Conservation (phyloP, 2,888 invertebrate species). For the Strigamia maritima region DNA sequence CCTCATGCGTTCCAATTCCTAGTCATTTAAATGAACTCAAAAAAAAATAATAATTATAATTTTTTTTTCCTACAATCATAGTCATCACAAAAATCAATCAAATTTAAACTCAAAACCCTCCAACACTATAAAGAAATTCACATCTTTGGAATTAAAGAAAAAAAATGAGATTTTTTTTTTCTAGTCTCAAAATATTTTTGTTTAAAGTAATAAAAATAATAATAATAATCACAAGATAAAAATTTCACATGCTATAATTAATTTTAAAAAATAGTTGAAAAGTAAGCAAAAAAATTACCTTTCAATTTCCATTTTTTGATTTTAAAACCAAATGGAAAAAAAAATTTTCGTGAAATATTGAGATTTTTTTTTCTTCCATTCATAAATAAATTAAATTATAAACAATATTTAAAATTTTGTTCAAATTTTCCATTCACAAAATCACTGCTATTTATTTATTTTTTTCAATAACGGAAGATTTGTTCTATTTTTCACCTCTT, state of each 20-base stretch:
- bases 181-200: background rate
- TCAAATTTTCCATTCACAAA: constrained; percentile 16
- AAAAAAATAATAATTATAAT: background rate
- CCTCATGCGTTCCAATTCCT: background rate
- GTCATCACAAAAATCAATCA: background rate
- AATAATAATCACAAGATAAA: background rate
- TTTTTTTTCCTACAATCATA: background rate
- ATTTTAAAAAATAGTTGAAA: constrained; percentile 2
- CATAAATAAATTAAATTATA: background rate
- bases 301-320: background rate
- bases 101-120: background rate
- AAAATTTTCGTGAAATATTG: background rate
- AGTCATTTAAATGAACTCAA: constrained; percentile 1
- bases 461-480: background rate
- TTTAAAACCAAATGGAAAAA: background rate
- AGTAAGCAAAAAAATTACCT: background rate
- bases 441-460: background rate
- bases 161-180: constrained; percentile 2
- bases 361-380: constrained; percentile 9
- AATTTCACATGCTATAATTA: background rate
- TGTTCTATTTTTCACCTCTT: constrained; percentile 17
- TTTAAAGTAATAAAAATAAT: background rate
- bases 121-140: constrained; percentile 13
- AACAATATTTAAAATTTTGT: constrained; percentile 5
- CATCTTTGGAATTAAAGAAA: constrained; percentile 9